These are phyloP conservation scores for Drosophila willistoni DNA, from an alignment of 1,140 invertebrate species.

Conservation along the genomic window DNA sequence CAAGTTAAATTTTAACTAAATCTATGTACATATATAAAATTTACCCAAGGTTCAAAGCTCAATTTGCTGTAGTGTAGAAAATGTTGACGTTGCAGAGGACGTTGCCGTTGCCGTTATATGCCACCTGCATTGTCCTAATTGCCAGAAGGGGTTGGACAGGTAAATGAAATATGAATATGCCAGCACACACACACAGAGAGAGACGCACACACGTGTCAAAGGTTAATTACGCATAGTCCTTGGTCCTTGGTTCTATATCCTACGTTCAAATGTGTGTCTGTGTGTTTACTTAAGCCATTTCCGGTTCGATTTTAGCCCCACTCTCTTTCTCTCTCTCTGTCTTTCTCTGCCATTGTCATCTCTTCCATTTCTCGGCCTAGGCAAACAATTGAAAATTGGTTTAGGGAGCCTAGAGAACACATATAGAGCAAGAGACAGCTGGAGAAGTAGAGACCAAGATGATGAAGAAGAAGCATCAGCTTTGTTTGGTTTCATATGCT, in stretches of 20 bases:
- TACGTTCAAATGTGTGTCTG: slow-evolving; percentile 27
- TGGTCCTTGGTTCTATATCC: slow-evolving; percentile 43
- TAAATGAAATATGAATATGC: slow-evolving; percentile 77
- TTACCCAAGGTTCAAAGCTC: slow-evolving; percentile 58
- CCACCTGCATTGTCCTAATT: slow-evolving; percentile 70
- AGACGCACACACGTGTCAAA: slow-evolving; percentile 60
- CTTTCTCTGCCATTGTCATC: slow-evolving; percentile 12
- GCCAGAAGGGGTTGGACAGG: slow-evolving; percentile 51
- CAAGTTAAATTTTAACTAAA: slow-evolving; percentile 47
- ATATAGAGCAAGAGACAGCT: not conserved
- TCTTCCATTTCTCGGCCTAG: slow-evolving; percentile 53
- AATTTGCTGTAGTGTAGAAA: slow-evolving; percentile 45
- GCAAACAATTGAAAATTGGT: slow-evolving; percentile 55
- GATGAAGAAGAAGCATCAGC: not conserved
- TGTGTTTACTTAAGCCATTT: slow-evolving; percentile 75
- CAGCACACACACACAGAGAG: slow-evolving; percentile 17
- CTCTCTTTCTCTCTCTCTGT: not conserved
- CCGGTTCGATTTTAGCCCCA: slow-evolving; percentile 72
- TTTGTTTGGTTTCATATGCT: slow-evolving; percentile 78
- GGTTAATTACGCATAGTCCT: slow-evolving; percentile 80
- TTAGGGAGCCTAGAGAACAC: slow-evolving; percentile 21
- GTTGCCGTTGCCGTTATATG: slow-evolving; percentile 21
- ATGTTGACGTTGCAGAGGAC: slow-evolving; percentile 6
- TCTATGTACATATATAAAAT: slow-evolving; percentile 15
- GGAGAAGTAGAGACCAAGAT: not conserved